These are phyloP conservation scores for Glaucomys volans DNA, from an alignment of 2,113 vertebrate species.

Conservation along the genomic window DNA sequence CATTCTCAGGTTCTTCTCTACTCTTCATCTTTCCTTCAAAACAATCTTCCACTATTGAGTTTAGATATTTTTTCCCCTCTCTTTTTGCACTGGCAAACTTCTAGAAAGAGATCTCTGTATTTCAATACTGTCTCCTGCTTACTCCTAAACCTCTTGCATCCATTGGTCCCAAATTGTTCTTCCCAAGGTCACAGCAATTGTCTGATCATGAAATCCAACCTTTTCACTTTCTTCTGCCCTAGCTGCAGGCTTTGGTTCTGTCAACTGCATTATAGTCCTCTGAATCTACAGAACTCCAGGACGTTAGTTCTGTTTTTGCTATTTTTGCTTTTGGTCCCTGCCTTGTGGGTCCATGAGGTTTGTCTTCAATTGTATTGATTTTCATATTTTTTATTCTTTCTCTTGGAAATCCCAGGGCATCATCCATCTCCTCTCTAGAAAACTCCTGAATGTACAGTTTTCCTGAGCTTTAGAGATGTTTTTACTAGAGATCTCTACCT, in stretches of 20 bases:
- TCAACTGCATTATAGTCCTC: background rate
- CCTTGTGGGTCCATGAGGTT: background rate
- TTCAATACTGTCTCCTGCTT: background rate
- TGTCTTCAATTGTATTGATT: background rate
- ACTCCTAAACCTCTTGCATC: background rate
- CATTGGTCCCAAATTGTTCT: background rate
- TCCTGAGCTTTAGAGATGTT: background rate
- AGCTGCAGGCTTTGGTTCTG: background rate
- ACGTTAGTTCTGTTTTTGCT: background rate
- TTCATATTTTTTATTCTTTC: background rate
- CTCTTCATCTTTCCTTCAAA: slow-evolving; percentile 22
- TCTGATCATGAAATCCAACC: background rate
- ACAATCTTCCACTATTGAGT: background rate
- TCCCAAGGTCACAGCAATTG: background rate
- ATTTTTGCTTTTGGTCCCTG: background rate
- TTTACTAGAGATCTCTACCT: background rate
- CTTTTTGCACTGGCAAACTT: background rate
- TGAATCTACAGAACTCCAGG: background rate
- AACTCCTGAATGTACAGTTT: background rate
- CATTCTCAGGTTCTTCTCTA: background rate
- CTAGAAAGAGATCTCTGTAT: background rate
- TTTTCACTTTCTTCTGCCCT: background rate
- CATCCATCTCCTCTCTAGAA: too few species aligned
- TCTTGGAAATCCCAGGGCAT: background rate
- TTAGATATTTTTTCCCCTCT: background rate